phyloP scores from a whole-genome alignment of 23 tunicate genomes.

The Ciona savignyi region DNA sequence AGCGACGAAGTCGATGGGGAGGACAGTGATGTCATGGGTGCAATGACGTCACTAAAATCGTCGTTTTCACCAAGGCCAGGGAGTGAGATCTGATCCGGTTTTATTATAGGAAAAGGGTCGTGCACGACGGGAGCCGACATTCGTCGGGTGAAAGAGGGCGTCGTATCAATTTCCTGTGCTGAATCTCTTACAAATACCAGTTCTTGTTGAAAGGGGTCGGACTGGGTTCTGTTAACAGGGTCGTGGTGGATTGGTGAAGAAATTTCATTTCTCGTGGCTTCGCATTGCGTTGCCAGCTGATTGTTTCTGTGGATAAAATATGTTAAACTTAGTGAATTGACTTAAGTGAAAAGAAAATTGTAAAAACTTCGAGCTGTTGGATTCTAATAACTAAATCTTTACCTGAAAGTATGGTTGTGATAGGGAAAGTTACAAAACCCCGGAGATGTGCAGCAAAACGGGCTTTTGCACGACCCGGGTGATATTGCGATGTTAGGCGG shows the following conservation, averaged over 20 bases:
- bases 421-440: slow-evolving; percentile 93
- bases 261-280: neutral
- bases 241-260: too few species aligned
- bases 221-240: slow-evolving; percentile 8
- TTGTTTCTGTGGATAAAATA: too few species aligned
- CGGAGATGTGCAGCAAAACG: slow-evolving; percentile 88
- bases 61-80: slow-evolving; percentile 23
- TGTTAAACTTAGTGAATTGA: too few species aligned
- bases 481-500: slow-evolving; percentile 94
- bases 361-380: too few species aligned
- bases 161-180: slow-evolving; percentile 9
- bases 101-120: slow-evolving; percentile 48
- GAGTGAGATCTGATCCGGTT: slow-evolving; percentile 40
- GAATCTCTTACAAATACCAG: slow-evolving; percentile 72
- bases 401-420: slow-evolving; percentile 62
- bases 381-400: too few species aligned
- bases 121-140: slow-evolving; percentile 22
- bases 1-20: slow-evolving; percentile 46
- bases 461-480: slow-evolving; percentile 92
- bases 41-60: slow-evolving; percentile 30
- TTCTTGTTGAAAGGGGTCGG: slow-evolving; percentile 46
- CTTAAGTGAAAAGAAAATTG: too few species aligned
- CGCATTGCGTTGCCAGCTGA: neutral
- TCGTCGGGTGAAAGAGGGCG: slow-evolving; percentile 9
- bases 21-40: slow-evolving; percentile 39